Evolutionary conservation across 2,797 vertebrate species (phyloP), one percentile per base, ranked within the genome.

Genomic region (Gymnothorax javanicus): DNA sequence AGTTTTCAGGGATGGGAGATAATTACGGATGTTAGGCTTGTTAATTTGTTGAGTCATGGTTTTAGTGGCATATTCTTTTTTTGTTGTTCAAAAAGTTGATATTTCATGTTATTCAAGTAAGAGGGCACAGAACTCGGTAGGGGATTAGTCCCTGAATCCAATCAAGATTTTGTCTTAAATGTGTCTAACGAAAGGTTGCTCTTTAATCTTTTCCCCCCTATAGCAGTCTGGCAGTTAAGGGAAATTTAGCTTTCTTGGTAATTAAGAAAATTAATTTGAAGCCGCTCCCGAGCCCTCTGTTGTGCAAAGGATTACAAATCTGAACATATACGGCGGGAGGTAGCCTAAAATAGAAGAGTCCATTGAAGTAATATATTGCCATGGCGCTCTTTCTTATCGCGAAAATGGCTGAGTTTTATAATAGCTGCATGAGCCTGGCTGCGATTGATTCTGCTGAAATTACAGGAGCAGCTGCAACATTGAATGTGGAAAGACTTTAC

Each of bases 1-100:
- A 71, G 50, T 33, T 5, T 59, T 86, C 86, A 57, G 1, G 43
- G 52, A 85, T 27, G 56, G n/a, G 79, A 81, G 33, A 82, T 81
- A 84, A 33, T 57, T 56, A 73, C 12, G 81, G 84, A 86, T 85
- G 84, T 83, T 83, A 83, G 77, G 85, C 54, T 13, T 71, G 87
- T 88, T 69, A 73, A 20, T 67, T 89, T 73, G 25, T 27, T 33
- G 69, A 27, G 25, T 27, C 27, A 2, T 71, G 52, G 77, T 82
- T 71, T 82, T 82, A 82, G 20, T 11, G 17, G 75, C 62, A 11
- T 69, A 25, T 69, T n/a, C 33, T 43, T 43, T 43, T 69, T n/a
- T n/a, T n/a, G 25, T n/a, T 7, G 64, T 69, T n/a, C 25, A n/a
- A 8, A 59, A 7, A 69, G 69, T 27, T 11, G 11, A 73, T 13